phyloP scores from a whole-genome alignment of 2,888 invertebrate species.

The Neria commutata region DNA sequence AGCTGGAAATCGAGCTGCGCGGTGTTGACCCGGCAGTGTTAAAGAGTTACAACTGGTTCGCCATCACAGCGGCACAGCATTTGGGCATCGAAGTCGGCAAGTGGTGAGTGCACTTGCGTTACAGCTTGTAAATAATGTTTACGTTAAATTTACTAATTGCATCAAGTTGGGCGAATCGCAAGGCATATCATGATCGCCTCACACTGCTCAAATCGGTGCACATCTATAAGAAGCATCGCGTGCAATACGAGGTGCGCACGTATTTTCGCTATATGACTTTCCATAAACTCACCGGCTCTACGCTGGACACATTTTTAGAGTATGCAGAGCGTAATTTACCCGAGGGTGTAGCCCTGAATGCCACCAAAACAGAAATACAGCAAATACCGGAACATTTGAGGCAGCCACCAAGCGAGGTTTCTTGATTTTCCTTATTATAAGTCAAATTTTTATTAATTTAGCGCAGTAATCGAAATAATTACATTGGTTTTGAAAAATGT shows the following conservation, averaged over 20 bases:
- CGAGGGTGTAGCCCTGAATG: slow-evolving; percentile 94
- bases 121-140: slow-evolving; percentile 24
- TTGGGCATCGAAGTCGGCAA: slow-evolving; percentile 78
- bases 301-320: slow-evolving; percentile 93
- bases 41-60: slow-evolving; percentile 86
- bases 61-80: slow-evolving; percentile 78
- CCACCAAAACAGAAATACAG: slow-evolving; percentile 75
- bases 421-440: no score
- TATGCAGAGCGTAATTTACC: slow-evolving; percentile 96
- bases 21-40: slow-evolving; percentile 88
- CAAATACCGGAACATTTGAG: slow-evolving; percentile 66
- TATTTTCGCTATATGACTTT: slow-evolving; percentile 86
- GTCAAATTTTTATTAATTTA: no score
- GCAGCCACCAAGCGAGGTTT: slow-evolving; percentile 57
- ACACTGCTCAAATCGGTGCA: slow-evolving; percentile 87
- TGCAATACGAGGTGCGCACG: slow-evolving; percentile 95
- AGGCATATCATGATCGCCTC: slow-evolving; percentile 76
- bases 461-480: no score
- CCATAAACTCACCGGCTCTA: slow-evolving; percentile 89
- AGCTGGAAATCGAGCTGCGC: slow-evolving; percentile 83
- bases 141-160: slow-evolving; percentile 1
- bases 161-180: slow-evolving; percentile 76
- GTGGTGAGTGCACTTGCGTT: slow-evolving; percentile 64
- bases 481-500: no score
- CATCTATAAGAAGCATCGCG: slow-evolving; percentile 90